Conservation (phyloP, 1,140 invertebrate genomes). For the Leguminivora glycinivorella region DNA sequence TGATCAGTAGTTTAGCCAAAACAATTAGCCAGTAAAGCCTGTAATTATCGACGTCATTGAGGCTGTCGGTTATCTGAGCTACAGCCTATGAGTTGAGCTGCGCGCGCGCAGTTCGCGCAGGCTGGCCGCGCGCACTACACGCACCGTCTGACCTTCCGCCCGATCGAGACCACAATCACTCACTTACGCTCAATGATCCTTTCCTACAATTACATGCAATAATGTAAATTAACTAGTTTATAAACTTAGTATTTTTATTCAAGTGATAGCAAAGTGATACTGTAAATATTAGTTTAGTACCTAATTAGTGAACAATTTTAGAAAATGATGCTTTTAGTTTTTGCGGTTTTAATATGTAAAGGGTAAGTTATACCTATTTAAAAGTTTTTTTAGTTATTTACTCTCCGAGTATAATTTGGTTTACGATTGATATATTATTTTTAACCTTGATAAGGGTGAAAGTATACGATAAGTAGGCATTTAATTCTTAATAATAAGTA, state of each 20-base stretch:
- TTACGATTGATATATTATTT: too few relatives aligned
- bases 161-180: conserved; percentile 25
- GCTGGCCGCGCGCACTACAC: conserved; percentile 34
- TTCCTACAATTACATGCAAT: conserved; percentile 29
- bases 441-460: too few relatives aligned
- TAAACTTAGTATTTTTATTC: conserved; percentile 10
- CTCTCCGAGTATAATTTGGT: too few relatives aligned
- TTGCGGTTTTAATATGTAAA: conserved; percentile 42
- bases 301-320: conserved; percentile 36
- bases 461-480: too few relatives aligned
- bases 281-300: conserved; percentile 33
- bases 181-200: conserved; percentile 28
- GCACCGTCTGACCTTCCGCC: conserved; percentile 26
- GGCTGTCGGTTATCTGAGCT: conserved; percentile 2
- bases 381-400: too few relatives aligned
- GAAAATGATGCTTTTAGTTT: conserved; percentile 47
- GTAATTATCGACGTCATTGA: conserved; percentile 11
- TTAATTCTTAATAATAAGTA: too few relatives aligned
- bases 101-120: conserved; percentile 38
- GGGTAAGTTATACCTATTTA: conserved; percentile 48
- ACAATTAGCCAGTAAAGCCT: neutral
- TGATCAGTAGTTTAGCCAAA: neutral
- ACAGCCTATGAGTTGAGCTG: neutral
- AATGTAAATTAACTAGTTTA: conserved; percentile 28
- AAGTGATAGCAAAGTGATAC: conserved; percentile 37